These are phyloP conservation scores for Tipula confusa DNA, from an alignment of 2,888 invertebrate genomes.

Conservation along the genomic window DNA sequence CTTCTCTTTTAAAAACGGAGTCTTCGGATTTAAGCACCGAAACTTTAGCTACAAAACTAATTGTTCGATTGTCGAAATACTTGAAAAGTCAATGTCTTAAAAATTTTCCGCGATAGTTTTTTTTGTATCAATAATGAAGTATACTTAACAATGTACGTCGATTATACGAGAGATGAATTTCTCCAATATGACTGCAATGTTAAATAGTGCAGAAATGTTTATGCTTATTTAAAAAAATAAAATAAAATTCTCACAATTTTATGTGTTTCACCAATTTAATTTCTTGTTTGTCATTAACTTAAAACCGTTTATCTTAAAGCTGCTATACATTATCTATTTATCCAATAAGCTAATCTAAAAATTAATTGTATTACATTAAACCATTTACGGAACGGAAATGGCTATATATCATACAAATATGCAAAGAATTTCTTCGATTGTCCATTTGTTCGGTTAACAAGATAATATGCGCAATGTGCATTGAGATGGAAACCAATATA, in stretches of 20 bases:
- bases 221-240: background rate
- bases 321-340: background rate
- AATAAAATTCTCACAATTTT: background rate
- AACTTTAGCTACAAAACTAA: too few species aligned
- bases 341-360: background rate
- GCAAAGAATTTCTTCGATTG: background rate
- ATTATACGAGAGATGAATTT: background rate
- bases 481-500: background rate
- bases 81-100: too few species aligned
- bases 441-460: background rate
- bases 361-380: background rate
- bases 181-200: background rate
- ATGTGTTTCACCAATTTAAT: background rate
- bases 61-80: too few species aligned
- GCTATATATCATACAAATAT: background rate
- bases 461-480: too few species aligned
- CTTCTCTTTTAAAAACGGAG: too few species aligned
- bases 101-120: too few species aligned
- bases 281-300: background rate
- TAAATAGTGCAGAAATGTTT: background rate
- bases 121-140: too few species aligned
- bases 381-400: background rate
- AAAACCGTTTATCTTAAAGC: background rate
- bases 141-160: background rate
- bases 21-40: too few species aligned